These are phyloP conservation scores for Catotricha subobsoleta DNA, from an alignment of 2,888 invertebrate species.

Conservation along the genomic window DNA sequence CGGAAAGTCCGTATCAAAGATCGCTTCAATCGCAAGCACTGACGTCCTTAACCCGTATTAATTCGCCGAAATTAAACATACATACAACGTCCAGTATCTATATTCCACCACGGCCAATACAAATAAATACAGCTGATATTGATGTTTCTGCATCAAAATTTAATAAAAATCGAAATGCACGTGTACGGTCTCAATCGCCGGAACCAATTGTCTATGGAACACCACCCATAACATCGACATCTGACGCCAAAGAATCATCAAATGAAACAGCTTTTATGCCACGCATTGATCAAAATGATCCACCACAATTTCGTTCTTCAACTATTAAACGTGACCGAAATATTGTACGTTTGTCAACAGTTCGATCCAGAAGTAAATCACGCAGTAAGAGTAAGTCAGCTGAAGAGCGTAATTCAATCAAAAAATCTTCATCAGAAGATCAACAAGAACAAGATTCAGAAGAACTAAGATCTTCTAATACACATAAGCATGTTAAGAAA, in stretches of 20 bases:
- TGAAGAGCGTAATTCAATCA: conserved; percentile 5
- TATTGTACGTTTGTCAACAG: conserved; percentile 54
- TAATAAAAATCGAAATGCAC: conserved; percentile 1
- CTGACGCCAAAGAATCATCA: conserved; percentile 4
- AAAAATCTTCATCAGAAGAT: conserved; percentile 25
- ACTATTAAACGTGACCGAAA: conserved; percentile 55
- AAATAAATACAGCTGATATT: conserved; percentile 70
- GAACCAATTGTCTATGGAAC: conserved; percentile 20
- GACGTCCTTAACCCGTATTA: conserved; percentile 31
- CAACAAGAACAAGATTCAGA: conserved; percentile 33
- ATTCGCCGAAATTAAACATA: conserved; percentile 35
- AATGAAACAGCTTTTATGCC: conserved; percentile 30
- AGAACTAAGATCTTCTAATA: conserved; percentile 33
- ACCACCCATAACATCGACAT: too few species aligned
- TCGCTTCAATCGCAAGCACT: conserved; percentile 15
- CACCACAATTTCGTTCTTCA: conserved; percentile 31
- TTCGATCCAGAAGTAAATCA: conserved; percentile 19
- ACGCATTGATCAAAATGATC: conserved; percentile 31
- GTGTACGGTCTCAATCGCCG: conserved; percentile 6
- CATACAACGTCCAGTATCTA: conserved; percentile 29
- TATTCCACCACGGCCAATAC: conserved; percentile 42
- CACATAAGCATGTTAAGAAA: conserved; percentile 9
- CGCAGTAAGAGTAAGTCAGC: conserved; percentile 2
- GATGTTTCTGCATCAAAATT: conserved; percentile 53
- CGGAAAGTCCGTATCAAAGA: conserved; percentile 32